Evolutionary conservation across 92 coral and sea anemone genomes (phyloP).

Genomic region (Bergia puertoricense): DNA sequence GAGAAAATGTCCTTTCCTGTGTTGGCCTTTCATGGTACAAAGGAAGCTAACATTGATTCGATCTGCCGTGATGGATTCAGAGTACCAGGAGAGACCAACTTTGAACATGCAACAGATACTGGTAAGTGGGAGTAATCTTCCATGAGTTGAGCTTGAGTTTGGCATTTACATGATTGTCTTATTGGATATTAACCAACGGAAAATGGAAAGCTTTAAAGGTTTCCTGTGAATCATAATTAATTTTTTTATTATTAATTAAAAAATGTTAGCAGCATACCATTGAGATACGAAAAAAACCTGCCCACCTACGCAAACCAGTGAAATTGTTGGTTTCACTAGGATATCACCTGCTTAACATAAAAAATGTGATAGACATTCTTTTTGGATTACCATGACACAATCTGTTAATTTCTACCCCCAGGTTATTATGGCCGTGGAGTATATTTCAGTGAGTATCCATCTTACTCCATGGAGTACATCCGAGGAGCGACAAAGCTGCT

Average conservation of each 20-base stretch:
- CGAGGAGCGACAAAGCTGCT: slow-evolving; percentile 82
- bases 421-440: slow-evolving; percentile 83
- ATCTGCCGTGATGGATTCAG: slow-evolving; percentile 72
- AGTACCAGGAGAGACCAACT: slow-evolving; percentile 73
- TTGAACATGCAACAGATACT: slow-evolving; percentile 83
- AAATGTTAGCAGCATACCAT: too few relatives aligned
- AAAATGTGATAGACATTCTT: background rate
- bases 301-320: too few relatives aligned
- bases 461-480: slow-evolving; percentile 84
- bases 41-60: slow-evolving; percentile 70
- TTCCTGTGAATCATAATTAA: too few relatives aligned
- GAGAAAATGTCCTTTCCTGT: slow-evolving; percentile 69
- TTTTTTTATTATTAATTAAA: too few relatives aligned
- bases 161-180: too few relatives aligned
- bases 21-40: slow-evolving; percentile 85
- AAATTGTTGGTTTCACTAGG: too few relatives aligned
- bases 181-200: too few relatives aligned
- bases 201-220: too few relatives aligned
- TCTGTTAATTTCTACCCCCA: background rate
- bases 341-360: too few relatives aligned
- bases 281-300: too few relatives aligned
- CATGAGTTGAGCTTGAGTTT: too few relatives aligned
- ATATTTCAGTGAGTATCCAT: slow-evolving; percentile 86
- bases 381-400: background rate
- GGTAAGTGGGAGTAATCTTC: slow-evolving; percentile 33